Percentiles rank a stretch among this genome's conserved stretches.
Evolutionary conservation across 2,113 vertebrate species (phyloP).

Genomic region (Dromiciops gliroides): DNA sequence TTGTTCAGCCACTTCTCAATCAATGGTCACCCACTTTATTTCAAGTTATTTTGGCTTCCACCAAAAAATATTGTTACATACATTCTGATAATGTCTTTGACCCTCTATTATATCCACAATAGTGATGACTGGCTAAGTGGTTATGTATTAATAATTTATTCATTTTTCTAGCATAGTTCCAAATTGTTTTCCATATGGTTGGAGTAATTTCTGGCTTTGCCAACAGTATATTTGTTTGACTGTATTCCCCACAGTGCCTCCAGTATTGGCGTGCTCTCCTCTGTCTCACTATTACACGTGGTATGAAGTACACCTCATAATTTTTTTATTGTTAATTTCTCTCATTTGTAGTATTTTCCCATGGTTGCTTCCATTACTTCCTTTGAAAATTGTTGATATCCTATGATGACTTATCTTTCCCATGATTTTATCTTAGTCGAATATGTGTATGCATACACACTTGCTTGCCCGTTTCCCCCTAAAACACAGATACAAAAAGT

Average conservation of each 20-base stretch:
- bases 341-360: neutral
- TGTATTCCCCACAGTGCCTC: too few species aligned
- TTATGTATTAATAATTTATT: neutral
- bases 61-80: neutral
- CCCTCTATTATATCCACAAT: neutral
- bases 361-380: neutral
- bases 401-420: neutral
- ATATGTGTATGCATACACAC: neutral
- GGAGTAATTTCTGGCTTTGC: neutral
- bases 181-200: neutral
- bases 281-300: neutral
- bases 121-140: neutral
- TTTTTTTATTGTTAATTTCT: neutral
- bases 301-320: too few species aligned
- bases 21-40: neutral
- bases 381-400: neutral
- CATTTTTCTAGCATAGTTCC: neutral
- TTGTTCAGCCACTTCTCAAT: neutral
- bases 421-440: neutral
- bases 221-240: neutral
- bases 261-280: neutral
- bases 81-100: neutral
- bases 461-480: too few species aligned
- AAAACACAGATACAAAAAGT: too few species aligned
- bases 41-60: neutral